Evolutionary conservation across 2,797 vertebrate genomes (phyloP), one percentile per base, ranked within the genome.

Genomic region (Lithobates pipiens): DNA sequence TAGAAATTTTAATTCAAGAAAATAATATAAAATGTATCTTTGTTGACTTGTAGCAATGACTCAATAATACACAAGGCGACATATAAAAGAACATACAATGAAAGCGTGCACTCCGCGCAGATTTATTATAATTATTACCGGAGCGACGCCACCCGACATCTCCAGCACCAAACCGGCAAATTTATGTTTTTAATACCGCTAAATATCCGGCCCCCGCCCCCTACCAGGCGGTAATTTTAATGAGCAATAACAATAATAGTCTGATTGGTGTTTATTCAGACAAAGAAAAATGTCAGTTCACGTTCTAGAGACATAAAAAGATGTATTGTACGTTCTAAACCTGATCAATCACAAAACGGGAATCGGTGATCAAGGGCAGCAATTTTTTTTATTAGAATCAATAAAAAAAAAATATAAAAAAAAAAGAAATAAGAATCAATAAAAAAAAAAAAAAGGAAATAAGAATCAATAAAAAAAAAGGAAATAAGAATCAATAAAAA

Each of bases 161-260:
- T n/a, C 34, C n/a, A 36, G 5, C 25, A 29, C 39, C 68, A 73
- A 42, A 73, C 10, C 9, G 32, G 7, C 36, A 71, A 80, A 80
- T 71, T 71, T 80, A 80, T 80, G 78, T 57, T 80, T 72, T 80
- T 80, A 80, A 80, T 80, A 57, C 69, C 72, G 29, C 46, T 36
- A 82, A 82, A 63, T 15, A 21, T 23, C 25, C 69, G 27, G 13
- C 68, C 68, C 23, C 23, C 34, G 18, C 25, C 10, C 50, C 29
- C 46, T 18, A 21, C n/a, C 18, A 34, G 10, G 27, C 21, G 39
- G 16, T n/a, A 15, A 13, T 15, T 63, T 71, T 82, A 63, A 74
- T 73, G 32, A 82, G 70, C 69, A 44, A 82, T 57, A 82, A 63
- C 23, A 82, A 29, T 25, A 73, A 74, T 46, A 16, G 70, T 25